Percentiles rank a stretch among this genome's conserved stretches.
These are phyloP conservation scores for Eurystomus glaucurus DNA, from an alignment of 2,797 vertebrate genomes.

Conservation along the genomic window DNA sequence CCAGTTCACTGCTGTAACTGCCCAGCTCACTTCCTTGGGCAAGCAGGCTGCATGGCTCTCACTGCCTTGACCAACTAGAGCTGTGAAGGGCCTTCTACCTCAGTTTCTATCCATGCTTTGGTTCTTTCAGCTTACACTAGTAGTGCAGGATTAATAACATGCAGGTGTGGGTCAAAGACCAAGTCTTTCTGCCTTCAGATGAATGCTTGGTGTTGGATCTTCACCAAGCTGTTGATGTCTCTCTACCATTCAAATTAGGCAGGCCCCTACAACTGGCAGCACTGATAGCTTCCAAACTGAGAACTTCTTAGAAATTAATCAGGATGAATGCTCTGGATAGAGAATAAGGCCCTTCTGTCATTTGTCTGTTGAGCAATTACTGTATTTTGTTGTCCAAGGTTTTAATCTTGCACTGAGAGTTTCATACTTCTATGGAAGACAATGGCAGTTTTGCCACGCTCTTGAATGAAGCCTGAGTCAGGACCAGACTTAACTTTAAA, in stretches of 20 bases:
- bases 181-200: neutral
- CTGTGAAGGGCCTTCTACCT: neutral
- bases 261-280: neutral
- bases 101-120: neutral
- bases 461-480: neutral
- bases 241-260: neutral
- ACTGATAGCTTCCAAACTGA: neutral
- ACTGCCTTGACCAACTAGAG: accelerated
- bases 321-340: neutral
- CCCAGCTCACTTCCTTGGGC: neutral
- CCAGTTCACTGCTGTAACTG: neutral
- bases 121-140: neutral
- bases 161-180: neutral
- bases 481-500: neutral
- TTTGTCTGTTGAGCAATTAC: neutral
- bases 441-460: neutral
- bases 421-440: neutral
- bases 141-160: neutral
- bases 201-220: neutral
- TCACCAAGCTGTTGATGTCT: neutral
- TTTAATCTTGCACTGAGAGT: neutral
- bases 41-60: neutral
- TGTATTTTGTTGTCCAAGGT: neutral
- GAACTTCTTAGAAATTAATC: neutral
- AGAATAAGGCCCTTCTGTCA: neutral